These are phyloP conservation scores for Sinonovacula constricta DNA, from an alignment of 1,140 invertebrate genomes.

Conservation along the genomic window DNA sequence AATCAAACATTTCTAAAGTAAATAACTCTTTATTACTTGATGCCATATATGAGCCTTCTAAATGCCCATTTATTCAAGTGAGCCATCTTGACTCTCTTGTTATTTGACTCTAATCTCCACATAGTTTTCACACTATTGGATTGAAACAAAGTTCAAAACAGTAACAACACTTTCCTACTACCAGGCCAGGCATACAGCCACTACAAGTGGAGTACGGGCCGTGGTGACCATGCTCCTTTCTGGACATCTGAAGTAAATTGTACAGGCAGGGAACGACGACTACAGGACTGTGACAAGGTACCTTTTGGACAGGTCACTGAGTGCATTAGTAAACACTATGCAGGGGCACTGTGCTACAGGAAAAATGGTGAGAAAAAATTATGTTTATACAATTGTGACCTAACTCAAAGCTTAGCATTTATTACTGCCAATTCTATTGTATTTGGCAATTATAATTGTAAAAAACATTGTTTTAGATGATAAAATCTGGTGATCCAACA, in stretches of 20 bases:
- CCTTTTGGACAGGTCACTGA: conserved; percentile 52
- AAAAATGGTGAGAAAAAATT: conserved; percentile 53
- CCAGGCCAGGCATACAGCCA: conserved; percentile 59
- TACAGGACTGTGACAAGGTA: conserved; percentile 55
- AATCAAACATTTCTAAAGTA: too few relatives aligned
- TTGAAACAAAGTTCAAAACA: not conserved
- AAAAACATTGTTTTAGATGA: too few relatives aligned
- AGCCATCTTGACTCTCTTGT: too few relatives aligned
- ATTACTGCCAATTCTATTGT: too few relatives aligned
- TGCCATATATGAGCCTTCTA: too few relatives aligned
- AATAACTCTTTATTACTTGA: too few relatives aligned
- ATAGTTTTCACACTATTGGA: too few relatives aligned
- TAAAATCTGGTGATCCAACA: not conserved
- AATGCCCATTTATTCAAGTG: too few relatives aligned
- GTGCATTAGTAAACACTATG: conserved; percentile 58
- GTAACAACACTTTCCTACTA: not conserved
- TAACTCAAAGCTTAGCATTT: too few relatives aligned
- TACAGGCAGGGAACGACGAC: conserved; percentile 53
- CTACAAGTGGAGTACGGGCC: conserved; percentile 54
- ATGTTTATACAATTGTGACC: too few relatives aligned
- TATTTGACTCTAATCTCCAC: too few relatives aligned
- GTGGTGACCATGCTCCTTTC: conserved; percentile 54
- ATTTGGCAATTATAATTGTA: too few relatives aligned
- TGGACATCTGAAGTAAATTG: conserved; percentile 67
- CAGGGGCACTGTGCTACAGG: conserved; percentile 60